A percentile compares a stretch with the other conserved stretches of the same genome.
phyloP scores from a whole-genome alignment of 1,140 invertebrate genomes.

The Anthonomus grandis region DNA sequence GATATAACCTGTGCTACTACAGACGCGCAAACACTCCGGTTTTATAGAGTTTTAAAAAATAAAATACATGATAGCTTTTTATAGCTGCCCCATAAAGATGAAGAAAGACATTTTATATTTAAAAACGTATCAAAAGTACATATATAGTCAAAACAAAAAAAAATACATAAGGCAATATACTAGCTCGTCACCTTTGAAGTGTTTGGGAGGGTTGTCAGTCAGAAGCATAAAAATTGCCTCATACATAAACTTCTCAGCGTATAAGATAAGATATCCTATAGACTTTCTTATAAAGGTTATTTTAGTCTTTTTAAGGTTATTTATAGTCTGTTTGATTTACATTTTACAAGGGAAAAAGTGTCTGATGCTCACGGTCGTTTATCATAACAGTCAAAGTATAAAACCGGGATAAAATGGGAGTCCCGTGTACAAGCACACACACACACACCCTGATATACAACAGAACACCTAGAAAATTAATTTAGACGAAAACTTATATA shows the following conservation, averaged over 20 bases:
- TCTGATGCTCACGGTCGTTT: constrained; percentile 15
- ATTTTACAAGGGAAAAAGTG: constrained; percentile 20
- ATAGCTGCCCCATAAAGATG: too few species aligned
- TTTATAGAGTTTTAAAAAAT: too few species aligned
- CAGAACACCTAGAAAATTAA: constrained; percentile 3
- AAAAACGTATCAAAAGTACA: too few species aligned
- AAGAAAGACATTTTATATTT: too few species aligned
- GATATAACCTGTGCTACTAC: too few species aligned
- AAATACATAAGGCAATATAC: too few species aligned
- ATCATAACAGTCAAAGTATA: constrained; percentile 14
- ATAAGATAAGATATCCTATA: background rate
- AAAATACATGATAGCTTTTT: too few species aligned
- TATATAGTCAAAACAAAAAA: too few species aligned
- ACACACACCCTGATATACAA: constrained; percentile 1
- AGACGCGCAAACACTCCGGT: too few species aligned
- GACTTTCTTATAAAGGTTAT: constrained; percentile 4
- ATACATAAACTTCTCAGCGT: constrained; percentile 9
- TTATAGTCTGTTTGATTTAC: constrained; percentile 22
- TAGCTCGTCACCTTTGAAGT: too few species aligned
- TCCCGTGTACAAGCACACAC: background rate
- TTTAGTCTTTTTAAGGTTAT: constrained; percentile 20
- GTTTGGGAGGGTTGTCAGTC: too few species aligned
- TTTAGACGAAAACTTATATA: too few species aligned
- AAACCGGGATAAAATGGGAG: background rate
- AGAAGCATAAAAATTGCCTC: constrained; percentile 10